phyloP scores from a whole-genome alignment of 2,888 invertebrate genomes.

The Torymus aiolomorphi region DNA sequence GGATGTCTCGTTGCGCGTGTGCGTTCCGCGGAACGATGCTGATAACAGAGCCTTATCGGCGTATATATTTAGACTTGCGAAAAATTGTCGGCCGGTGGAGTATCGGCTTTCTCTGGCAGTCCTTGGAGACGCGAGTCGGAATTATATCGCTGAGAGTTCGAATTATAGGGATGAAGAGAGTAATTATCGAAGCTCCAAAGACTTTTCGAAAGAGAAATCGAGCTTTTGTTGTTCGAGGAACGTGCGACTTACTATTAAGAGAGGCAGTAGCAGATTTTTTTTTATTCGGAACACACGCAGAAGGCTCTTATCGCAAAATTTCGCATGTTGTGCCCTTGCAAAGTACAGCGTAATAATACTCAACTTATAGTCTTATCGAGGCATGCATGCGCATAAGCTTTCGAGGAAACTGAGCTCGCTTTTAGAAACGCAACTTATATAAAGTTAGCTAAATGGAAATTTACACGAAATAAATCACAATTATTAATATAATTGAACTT shows the following conservation, averaged over 20 bases:
- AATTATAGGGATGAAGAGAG: too few species aligned
- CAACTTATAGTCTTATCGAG: constrained; percentile 4
- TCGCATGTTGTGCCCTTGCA: neutral
- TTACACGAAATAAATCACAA: constrained; percentile 26
- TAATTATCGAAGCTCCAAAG: neutral
- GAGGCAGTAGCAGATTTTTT: constrained; percentile 13
- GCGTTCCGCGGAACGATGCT: too few species aligned
- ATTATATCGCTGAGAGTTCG: too few species aligned
- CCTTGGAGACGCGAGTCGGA: too few species aligned
- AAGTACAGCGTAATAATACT: constrained; percentile 16
- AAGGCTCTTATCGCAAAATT: too few species aligned
- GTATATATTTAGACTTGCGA: too few species aligned
- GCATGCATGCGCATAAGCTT: neutral
- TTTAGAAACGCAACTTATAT: constrained; percentile 3
- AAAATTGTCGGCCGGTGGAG: too few species aligned
- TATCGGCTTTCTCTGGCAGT: too few species aligned
- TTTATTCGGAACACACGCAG: neutral
- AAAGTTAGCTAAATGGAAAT: constrained; percentile 2
- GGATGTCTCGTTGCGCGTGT: too few species aligned
- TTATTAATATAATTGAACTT: neutral
- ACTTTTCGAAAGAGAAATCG: too few species aligned
- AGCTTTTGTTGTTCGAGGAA: neutral
- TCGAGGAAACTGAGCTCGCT: neutral
- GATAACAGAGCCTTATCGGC: too few species aligned
- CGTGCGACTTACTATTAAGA: constrained; percentile 12